Conservation (phyloP, 53 echinoderm and acorn worm species). For the Hippasteria phrygiana region DNA sequence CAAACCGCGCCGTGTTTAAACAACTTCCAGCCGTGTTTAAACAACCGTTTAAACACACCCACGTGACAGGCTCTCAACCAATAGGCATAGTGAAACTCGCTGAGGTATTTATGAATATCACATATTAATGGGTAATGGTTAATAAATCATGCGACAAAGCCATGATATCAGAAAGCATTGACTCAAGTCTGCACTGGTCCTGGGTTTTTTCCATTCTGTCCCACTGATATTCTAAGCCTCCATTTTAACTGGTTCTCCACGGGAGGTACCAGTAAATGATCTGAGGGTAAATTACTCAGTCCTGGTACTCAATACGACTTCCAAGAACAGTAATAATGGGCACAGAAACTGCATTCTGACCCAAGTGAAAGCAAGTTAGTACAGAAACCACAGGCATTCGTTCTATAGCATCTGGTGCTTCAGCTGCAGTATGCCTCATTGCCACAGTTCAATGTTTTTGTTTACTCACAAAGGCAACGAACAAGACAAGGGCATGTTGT, state of each 20-base stretch:
- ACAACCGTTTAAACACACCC: too few species aligned
- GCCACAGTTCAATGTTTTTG: not conserved
- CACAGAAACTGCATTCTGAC: not conserved
- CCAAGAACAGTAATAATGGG: slow-evolving; percentile 32
- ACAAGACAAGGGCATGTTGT: not conserved
- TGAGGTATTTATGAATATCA: too few species aligned
- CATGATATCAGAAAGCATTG: too few species aligned
- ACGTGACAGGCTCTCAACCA: too few species aligned
- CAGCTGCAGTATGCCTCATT: not conserved
- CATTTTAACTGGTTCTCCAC: not conserved
- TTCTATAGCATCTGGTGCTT: not conserved
- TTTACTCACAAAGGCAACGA: too few species aligned
- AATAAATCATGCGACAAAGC: too few species aligned
- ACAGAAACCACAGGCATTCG: slow-evolving; percentile 45
- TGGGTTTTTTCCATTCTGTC: too few species aligned
- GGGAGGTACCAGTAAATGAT: not conserved
- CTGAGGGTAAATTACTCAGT: not conserved
- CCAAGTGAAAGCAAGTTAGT: not conserved
- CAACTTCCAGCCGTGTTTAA: too few species aligned
- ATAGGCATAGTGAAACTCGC: too few species aligned
- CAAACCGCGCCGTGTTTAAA: too few species aligned
- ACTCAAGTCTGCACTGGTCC: too few species aligned
- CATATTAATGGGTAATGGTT: too few species aligned
- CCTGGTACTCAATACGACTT: not conserved
- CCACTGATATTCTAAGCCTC: not conserved